Evolutionary conservation across 2,113 vertebrate genomes (phyloP).

Genomic region (Microtus montanus): DNA sequence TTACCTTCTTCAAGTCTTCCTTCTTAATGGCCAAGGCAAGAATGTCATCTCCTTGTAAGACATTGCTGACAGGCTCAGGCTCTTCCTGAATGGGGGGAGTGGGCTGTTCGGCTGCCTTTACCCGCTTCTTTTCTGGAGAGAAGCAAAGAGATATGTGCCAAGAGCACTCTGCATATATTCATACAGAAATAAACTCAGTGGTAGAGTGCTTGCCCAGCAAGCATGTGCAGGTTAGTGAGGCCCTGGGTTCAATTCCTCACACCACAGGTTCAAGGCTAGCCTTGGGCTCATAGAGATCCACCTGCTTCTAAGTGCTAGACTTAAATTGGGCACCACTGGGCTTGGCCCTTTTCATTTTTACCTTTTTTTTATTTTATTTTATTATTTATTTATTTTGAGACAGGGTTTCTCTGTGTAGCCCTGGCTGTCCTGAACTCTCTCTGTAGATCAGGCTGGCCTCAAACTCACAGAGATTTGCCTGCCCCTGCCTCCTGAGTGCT

Average conservation of each 20-base stretch:
- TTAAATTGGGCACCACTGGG: background rate
- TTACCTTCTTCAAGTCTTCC: conserved; percentile 88
- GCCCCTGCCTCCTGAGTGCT: background rate
- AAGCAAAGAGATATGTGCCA: conserved; percentile 41
- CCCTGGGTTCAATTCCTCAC: background rate
- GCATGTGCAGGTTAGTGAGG: background rate
- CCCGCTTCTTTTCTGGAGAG: conserved; percentile 85
- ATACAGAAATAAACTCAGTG: background rate
- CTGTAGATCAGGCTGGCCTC: background rate
- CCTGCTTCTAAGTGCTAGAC: background rate
- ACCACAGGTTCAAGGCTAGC: background rate
- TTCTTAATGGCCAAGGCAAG: conserved; percentile 84
- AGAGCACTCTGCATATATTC: background rate
- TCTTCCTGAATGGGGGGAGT: conserved; percentile 77
- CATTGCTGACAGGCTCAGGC: conserved; percentile 56
- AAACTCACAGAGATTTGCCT: background rate
- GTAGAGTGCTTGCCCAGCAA: background rate
- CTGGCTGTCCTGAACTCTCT: background rate
- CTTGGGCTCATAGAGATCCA: too few relatives aligned
- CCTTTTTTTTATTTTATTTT: background rate
- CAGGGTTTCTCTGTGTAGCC: background rate
- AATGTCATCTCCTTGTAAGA: conserved; percentile 84
- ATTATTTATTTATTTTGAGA: too few relatives aligned
- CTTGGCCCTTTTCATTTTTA: background rate
- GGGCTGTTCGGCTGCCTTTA: conserved; percentile 71